phyloP scores from a whole-genome alignment of 2,113 vertebrate species.

The Pseudorasbora parva region DNA sequence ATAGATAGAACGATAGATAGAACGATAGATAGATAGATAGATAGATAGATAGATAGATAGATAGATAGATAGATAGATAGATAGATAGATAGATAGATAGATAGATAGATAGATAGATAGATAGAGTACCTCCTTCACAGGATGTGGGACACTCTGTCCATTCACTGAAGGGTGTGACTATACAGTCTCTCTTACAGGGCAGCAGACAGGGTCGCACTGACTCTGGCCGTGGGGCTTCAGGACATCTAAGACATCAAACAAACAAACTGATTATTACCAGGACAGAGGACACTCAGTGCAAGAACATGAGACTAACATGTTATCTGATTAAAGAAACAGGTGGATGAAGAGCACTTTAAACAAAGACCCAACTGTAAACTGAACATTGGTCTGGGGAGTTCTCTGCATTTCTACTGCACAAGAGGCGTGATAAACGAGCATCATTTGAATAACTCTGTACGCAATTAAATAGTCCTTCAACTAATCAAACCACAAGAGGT shows the following conservation, averaged over 20 bases:
- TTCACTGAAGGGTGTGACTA: slow-evolving; percentile 89
- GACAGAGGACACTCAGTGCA: slow-evolving; percentile 7
- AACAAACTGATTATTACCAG: slow-evolving; percentile 1
- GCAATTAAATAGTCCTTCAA: no score
- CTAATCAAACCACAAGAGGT: no score
- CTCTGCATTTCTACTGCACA: no score
- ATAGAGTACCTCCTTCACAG: slow-evolving; percentile 84
- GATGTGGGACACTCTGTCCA: slow-evolving; percentile 87
- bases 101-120: background rate
- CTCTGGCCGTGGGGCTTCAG: slow-evolving; percentile 90
- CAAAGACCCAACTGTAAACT: background rate
- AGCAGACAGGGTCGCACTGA: slow-evolving; percentile 88
- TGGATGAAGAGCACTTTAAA: background rate
- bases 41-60: background rate
- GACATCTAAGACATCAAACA: slow-evolving; percentile 76
- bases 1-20: background rate
- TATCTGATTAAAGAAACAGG: background rate
- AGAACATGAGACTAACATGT: slow-evolving; percentile 2
- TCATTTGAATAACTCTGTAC: no score
- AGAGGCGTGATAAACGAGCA: no score
- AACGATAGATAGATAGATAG: background rate
- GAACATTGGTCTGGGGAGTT: no score
- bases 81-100: background rate
- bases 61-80: background rate
- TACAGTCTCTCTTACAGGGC: slow-evolving; percentile 93